Conservation (phyloP, 2,888 invertebrate species). For the Vanessa cardui region DNA sequence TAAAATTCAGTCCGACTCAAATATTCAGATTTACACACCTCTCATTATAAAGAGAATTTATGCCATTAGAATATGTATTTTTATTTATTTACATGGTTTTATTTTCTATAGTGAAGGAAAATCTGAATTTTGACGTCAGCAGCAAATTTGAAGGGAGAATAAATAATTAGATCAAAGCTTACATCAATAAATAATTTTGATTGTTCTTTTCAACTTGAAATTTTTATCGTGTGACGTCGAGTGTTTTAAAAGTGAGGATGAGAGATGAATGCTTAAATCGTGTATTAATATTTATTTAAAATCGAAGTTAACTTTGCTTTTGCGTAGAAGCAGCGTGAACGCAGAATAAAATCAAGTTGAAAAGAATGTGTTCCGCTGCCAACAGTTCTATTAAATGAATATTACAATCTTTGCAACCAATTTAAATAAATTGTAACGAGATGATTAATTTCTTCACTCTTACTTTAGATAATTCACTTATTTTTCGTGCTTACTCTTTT, state of each 20-base stretch:
- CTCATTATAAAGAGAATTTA: no score
- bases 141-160: constrained; percentile 42
- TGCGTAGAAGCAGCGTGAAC: constrained; percentile 36
- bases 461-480: no score
- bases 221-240: constrained; percentile 36
- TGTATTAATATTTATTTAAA: constrained; percentile 17
- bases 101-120: background rate
- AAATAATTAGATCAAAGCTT: constrained; percentile 50
- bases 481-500: no score
- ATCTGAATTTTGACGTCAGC: constrained; percentile 48
- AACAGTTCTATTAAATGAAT: constrained; percentile 55
- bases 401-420: background rate
- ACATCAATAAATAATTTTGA: constrained; percentile 49
- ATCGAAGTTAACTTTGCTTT: constrained; percentile 12
- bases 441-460: no score
- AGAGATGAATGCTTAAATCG: constrained; percentile 18
- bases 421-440: no score
- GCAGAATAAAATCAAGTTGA: constrained; percentile 61
- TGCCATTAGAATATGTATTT: background rate
- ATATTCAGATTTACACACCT: constrained; percentile 34
- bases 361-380: constrained; percentile 65
- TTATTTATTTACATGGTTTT: no score
- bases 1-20: constrained; percentile 30
- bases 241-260: constrained; percentile 32
- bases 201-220: constrained; percentile 70